These are phyloP conservation scores for Uria lomvia DNA, from an alignment of 2,113 vertebrate genomes.

Conservation along the genomic window DNA sequence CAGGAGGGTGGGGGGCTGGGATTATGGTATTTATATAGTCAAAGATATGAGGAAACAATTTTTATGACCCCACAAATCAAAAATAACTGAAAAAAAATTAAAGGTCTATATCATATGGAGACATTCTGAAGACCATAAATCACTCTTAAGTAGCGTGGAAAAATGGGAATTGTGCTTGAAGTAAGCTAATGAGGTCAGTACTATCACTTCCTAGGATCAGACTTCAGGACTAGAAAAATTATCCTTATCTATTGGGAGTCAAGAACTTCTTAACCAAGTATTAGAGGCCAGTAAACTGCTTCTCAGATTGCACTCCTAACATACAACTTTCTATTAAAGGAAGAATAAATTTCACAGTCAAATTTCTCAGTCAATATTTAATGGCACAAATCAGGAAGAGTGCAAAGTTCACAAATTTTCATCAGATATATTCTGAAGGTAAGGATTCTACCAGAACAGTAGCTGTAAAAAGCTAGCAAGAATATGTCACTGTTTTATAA, in stretches of 20 bases:
- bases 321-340: background rate
- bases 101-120: constrained; percentile 17
- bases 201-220: constrained; percentile 19
- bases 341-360: background rate
- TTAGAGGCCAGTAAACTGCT: background rate
- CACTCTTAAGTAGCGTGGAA: background rate
- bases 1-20: background rate
- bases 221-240: constrained; percentile 49
- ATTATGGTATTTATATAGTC: background rate
- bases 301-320: constrained; percentile 10
- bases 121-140: constrained; percentile 18
- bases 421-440: background rate
- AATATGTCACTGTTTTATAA: background rate
- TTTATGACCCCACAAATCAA: background rate
- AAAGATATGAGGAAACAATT: background rate
- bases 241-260: constrained; percentile 25
- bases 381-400: background rate
- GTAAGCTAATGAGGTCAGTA: constrained; percentile 14
- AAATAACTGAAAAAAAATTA: background rate
- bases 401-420: background rate
- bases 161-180: constrained; percentile 31
- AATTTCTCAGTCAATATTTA: background rate
- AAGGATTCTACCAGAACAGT: background rate
- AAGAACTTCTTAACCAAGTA: constrained; percentile 30
- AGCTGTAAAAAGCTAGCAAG: background rate